phyloP scores from a whole-genome alignment of 2,113 vertebrate species.

The Sceloporus tristichus region DNA sequence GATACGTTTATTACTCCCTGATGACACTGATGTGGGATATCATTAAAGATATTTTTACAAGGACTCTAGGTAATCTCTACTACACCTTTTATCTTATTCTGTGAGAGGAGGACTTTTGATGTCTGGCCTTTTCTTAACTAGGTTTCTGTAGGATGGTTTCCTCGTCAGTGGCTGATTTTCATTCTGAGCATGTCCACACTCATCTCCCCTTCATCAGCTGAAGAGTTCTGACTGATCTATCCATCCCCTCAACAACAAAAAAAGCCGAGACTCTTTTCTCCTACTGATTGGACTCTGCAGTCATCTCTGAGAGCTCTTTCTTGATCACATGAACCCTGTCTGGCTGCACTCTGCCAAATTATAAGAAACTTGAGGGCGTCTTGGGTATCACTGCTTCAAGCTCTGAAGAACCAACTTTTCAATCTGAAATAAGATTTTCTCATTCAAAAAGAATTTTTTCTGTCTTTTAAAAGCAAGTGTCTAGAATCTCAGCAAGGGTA shows the following conservation, averaged over 20 bases:
- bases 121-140: slow-evolving; percentile 26
- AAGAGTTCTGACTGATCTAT: slow-evolving; percentile 58
- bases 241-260: slow-evolving; percentile 12
- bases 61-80: slow-evolving; percentile 29
- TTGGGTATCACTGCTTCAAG: background rate
- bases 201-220: slow-evolving; percentile 75
- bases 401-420: background rate
- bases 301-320: slow-evolving; percentile 63
- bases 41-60: slow-evolving; percentile 62
- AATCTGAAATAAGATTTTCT: slow-evolving; percentile 30
- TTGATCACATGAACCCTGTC: slow-evolving; percentile 65
- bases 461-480: background rate
- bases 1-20: slow-evolving; percentile 61
- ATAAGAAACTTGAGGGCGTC: slow-evolving; percentile 10
- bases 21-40: slow-evolving; percentile 41
- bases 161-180: slow-evolving; percentile 55
- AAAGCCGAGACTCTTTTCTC: slow-evolving; percentile 70
- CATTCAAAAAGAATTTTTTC: slow-evolving; percentile 15
- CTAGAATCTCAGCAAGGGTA: background rate
- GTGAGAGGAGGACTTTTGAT: background rate
- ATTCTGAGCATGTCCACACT: slow-evolving; percentile 57
- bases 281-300: slow-evolving; percentile 77
- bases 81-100: slow-evolving; percentile 35
- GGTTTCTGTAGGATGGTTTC: slow-evolving; percentile 52
- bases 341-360: slow-evolving; percentile 59